Evolutionary conservation across 2,797 vertebrate genomes (phyloP), one percentile per base, ranked within the genome.

Genomic region (Siniperca scherzeri): DNA sequence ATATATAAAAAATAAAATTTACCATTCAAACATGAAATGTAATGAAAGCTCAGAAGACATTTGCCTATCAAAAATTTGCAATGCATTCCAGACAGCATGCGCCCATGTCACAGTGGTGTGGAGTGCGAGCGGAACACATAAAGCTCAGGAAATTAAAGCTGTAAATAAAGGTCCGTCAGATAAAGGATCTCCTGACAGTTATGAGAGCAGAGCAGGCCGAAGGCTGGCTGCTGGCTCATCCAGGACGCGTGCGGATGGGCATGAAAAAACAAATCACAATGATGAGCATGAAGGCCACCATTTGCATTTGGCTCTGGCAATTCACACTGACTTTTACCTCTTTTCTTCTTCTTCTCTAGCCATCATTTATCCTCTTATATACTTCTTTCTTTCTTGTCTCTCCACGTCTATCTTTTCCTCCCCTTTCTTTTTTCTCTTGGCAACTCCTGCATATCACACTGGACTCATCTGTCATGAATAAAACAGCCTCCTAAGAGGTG

Each of bases 91-190:
- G 74, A 72, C 87, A 69, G 85, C 87, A 78, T 73, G 80, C 78
- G n/a, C 84, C 84, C 87, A 46, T 89, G 90, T 90, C 86, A 90
- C 86, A 82, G 91, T 66, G 86, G 85, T 72, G 85, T 80, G 89
- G 71, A 84, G 87, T 82, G 85, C 44, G 87, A 89, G 92, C 81
- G 83, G 89, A 89, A 91, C 89, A 91, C 90, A 94, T 94, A 94
- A 95, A 95, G 93, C 93, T 94, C 95, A 96, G 94, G 94, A 96
- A 96, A 96, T 96, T 95, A 96, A 96, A 96, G 95, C 93, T 94
- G 95, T 95, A 96, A 96, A 96, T 96, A 96, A 95, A 94, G 91
- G 92, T 93, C 83, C 77, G 88, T 92, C 90, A 94, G 94, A 96
- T 95, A 95, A 93, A 94, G 93, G 92, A 95, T 95, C 94, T 94